Conservation (phyloP, 2,797 vertebrate species). For the Argya squamiceps region DNA sequence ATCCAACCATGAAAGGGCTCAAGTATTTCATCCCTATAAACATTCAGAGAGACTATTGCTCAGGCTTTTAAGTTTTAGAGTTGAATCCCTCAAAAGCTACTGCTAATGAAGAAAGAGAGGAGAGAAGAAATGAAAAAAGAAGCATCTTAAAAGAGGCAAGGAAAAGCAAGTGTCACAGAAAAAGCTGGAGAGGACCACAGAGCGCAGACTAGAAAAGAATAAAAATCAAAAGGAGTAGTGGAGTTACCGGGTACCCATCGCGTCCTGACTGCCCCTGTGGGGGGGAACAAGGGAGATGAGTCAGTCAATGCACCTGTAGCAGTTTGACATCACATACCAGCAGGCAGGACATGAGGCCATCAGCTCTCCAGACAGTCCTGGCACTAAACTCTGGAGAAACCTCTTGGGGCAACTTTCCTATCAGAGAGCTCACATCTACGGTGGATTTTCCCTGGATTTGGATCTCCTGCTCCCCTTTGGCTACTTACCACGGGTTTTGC, state of each 20-base stretch:
- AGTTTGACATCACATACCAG: conserved; percentile 43
- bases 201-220: background rate
- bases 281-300: conserved; percentile 76
- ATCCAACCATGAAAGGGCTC: background rate
- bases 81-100: background rate
- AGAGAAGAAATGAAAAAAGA: background rate
- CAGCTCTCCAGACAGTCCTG: background rate
- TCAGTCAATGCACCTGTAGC: conserved; percentile 67
- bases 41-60: background rate
- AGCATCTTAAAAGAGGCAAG: background rate
- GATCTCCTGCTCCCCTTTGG: background rate
- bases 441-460: fast-evolving
- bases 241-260: conserved; percentile 97
- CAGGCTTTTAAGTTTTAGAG: background rate
- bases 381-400: background rate
- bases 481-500: conserved; percentile 22
- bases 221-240: conserved; percentile 56
- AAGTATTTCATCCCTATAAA: background rate
- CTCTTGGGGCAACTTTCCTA: background rate
- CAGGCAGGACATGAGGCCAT: background rate
- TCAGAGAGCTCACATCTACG: background rate
- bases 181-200: background rate
- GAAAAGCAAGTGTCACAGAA: background rate
- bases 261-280: conserved; percentile 95
- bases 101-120: background rate